Evolutionary conservation across 2,113 vertebrate species (phyloP), one percentile per base, ranked within the genome.

Genomic region (Eira barbara): DNA sequence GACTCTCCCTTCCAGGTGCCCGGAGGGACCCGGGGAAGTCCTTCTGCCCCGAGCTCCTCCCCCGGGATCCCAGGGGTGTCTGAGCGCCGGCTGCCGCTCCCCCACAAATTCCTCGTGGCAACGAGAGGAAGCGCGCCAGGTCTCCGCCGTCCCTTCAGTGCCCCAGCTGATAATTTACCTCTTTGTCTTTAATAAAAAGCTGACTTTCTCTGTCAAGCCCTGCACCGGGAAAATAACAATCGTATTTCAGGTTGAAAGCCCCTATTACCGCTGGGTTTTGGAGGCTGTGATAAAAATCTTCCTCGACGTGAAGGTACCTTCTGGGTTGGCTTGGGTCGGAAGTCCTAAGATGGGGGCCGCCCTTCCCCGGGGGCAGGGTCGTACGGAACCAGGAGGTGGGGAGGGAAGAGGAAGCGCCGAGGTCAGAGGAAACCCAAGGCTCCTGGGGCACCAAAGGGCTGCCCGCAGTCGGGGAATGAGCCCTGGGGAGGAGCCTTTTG

Each of bases 81-180:
- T 97, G 98, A 97, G 98, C 97, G 98, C 98, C 71, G 97, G 97
- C 98, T 97, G 98, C 98, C 95, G 98, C 98, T 98, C 98, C 98
- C 98, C 98, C 98, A 97, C 98, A 98, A 98, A 99, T 98, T 99
- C 98, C 98, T 97, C 97, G 98, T 98, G 79, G 83, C 98, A 63
- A 67, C 90, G 57, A 4, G 98, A 97, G 97, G 98, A 95, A 98
- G 98, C 61, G 98, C 98, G 97, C 98, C 98, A 96, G 97, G 96
- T 98, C 98, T 98, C 98, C 98, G 97, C 98, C 94, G 85, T 98
- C 98, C 98, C 98, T 98, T 96, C 98, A 91, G 95, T 36, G 47
- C 97, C 39, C 81, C 93, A 96, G 97, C 97, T 98, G 98, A 98
- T 97, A 97, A 98, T 98, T 98, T 98, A 98, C 98, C 96, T 99